Evolutionary conservation across 2,797 vertebrate genomes (phyloP).

Genomic region (Enteromius viviparus): DNA sequence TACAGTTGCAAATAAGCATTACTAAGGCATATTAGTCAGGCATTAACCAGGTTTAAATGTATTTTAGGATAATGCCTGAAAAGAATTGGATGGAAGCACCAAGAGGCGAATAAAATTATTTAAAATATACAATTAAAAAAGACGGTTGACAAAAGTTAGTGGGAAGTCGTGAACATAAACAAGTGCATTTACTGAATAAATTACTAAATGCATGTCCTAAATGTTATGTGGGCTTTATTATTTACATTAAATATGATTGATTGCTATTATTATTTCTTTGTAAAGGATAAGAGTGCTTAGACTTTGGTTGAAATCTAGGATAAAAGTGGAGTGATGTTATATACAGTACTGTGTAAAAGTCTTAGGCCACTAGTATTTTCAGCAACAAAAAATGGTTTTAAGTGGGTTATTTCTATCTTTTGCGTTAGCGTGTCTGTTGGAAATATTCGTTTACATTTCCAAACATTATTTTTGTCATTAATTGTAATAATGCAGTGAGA

Average conservation of each 20-base stretch:
- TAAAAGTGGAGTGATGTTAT: neutral
- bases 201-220: too few relatives aligned
- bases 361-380: too few relatives aligned
- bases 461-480: too few relatives aligned
- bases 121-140: neutral
- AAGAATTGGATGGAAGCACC: neutral
- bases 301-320: neutral
- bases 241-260: neutral
- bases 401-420: too few relatives aligned
- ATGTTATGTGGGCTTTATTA: neutral
- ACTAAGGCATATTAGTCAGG: neutral
- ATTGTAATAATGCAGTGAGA: too few relatives aligned
- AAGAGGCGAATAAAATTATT: neutral
- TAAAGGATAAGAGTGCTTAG: neutral
- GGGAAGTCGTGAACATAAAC: neutral
- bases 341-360: too few relatives aligned
- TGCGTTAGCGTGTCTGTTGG: too few relatives aligned
- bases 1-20: neutral
- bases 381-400: too few relatives aligned
- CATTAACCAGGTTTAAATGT: neutral
- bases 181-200: neutral
- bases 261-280: neutral
- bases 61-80: neutral
- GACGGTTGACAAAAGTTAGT: neutral
- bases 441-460: too few relatives aligned